Percentiles rank a stretch among this genome's conserved stretches.
Conservation (phyloP, 2,113 vertebrate species). For the Campylomormyrus tamandua region DNA sequence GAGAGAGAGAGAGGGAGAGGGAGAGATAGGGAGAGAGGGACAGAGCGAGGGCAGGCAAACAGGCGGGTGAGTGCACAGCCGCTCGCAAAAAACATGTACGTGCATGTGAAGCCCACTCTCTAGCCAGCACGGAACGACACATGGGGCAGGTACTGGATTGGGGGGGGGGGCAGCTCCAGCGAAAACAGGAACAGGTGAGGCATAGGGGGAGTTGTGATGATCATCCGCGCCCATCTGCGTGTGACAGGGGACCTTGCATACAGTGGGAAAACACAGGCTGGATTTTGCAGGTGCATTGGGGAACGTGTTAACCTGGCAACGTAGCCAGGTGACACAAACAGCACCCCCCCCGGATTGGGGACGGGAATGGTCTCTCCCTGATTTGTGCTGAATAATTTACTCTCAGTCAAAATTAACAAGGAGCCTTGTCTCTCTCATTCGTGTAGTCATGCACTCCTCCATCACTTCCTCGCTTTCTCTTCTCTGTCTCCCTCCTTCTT, state of each 20-base stretch:
- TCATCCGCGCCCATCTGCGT: background rate
- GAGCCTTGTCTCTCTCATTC: conserved; percentile 11
- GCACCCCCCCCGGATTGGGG: conserved; percentile 3
- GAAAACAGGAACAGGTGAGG: conserved; percentile 32
- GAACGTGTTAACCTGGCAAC: conserved; percentile 35
- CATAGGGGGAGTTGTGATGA: conserved; percentile 29
- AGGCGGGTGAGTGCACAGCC: conserved; percentile 43
- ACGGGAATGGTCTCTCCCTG: conserved; percentile 24
- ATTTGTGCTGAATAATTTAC: conserved; percentile 43
- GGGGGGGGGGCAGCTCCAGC: conserved; percentile 49
- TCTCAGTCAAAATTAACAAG: conserved; percentile 30
- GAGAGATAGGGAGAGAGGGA: conserved; percentile 18
- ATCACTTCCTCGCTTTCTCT: background rate
- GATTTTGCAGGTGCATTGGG: conserved; percentile 7
- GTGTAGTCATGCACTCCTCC: conserved; percentile 1
- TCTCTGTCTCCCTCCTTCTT: background rate
- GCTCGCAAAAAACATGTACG: conserved; percentile 32
- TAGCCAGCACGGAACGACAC: conserved; percentile 39
- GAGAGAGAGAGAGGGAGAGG: background rate
- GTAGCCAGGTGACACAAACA: conserved; percentile 24
- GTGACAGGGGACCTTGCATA: conserved; percentile 6
- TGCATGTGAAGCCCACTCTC: conserved; percentile 43
- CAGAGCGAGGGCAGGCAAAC: conserved; percentile 22
- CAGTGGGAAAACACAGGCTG: conserved; percentile 25
- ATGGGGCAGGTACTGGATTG: conserved; percentile 53